Evolutionary conservation across 2,888 invertebrate genomes (phyloP).

Genomic region (Andrena flavipes): DNA sequence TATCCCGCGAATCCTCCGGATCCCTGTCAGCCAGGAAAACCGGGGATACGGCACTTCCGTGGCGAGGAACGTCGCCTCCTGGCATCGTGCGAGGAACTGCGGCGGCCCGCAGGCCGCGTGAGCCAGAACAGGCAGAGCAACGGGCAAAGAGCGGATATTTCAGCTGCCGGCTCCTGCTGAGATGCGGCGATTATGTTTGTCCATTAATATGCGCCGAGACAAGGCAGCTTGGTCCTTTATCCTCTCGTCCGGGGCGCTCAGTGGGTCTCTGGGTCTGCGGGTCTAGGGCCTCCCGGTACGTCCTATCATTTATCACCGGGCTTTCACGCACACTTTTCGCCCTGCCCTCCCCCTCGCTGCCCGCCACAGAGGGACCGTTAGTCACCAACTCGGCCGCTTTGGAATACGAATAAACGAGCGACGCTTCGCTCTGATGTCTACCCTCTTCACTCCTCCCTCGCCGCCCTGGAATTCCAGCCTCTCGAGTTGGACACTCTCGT

Average conservation of each 20-base stretch:
- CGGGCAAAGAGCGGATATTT: slow-evolving; percentile 73
- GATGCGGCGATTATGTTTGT: slow-evolving; percentile 83
- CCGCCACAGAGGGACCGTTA: slow-evolving; percentile 45
- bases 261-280: slow-evolving; percentile 81
- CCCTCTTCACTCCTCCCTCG: background rate
- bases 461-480: background rate
- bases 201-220: slow-evolving; percentile 84
- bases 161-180: slow-evolving; percentile 81
- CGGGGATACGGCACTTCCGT: slow-evolving; percentile 40
- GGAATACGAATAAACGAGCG: slow-evolving; percentile 39
- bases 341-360: slow-evolving; percentile 35
- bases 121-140: slow-evolving; percentile 67
- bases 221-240: slow-evolving; percentile 78
- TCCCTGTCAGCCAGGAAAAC: background rate
- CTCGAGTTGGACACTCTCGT: background rate
- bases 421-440: slow-evolving; percentile 15
- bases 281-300: slow-evolving; percentile 76
- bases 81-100: slow-evolving; percentile 79
- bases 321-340: slow-evolving; percentile 72
- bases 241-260: slow-evolving; percentile 69
- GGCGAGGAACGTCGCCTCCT: slow-evolving; percentile 76
- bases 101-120: slow-evolving; percentile 59
- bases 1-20: slow-evolving; percentile 6
- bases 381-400: slow-evolving; percentile 39
- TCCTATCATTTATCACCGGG: slow-evolving; percentile 82